Evolutionary conservation across 2,888 invertebrate species (phyloP).

Genomic region (Synanthedon myopaeformis): DNA sequence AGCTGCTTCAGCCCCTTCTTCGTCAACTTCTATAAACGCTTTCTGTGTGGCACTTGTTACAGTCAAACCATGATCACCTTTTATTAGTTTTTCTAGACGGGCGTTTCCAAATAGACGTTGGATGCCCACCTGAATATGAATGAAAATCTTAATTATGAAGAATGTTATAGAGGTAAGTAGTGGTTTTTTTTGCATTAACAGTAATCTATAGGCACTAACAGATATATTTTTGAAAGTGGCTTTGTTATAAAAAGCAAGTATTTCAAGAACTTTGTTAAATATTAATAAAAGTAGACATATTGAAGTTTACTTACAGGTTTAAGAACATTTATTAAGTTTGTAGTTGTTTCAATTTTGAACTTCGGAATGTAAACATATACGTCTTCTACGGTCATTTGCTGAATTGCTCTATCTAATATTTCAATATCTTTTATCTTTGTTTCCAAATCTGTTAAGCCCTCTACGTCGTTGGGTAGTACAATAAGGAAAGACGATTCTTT

Average conservation of each 20-base stretch:
- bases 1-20: constrained; percentile 87
- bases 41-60: constrained; percentile 82
- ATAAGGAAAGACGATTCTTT: constrained; percentile 77
- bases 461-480: constrained; percentile 76
- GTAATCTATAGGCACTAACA: too few relatives aligned
- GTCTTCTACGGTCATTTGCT: constrained; percentile 46
- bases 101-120: constrained; percentile 50
- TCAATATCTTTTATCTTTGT: constrained; percentile 64
- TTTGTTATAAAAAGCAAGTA: too few relatives aligned
- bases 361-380: constrained; percentile 79
- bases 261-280: not conserved
- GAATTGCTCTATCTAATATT: constrained; percentile 42
- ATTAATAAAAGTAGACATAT: not conserved
- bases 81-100: constrained; percentile 73
- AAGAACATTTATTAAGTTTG: constrained; percentile 72
- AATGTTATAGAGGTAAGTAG: not conserved
- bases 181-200: too few relatives aligned
- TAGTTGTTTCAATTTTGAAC: constrained; percentile 82
- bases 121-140: constrained; percentile 26
- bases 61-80: constrained; percentile 43
- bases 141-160: not conserved
- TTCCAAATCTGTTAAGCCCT: constrained; percentile 74
- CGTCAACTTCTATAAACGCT: constrained; percentile 86
- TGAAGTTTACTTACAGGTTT: constrained; percentile 57
- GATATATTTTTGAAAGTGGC: too few relatives aligned